Evolutionary conservation across 2,888 invertebrate genomes (phyloP), one percentile per base, ranked within the genome.

Genomic region (Rotaria macrura): DNA sequence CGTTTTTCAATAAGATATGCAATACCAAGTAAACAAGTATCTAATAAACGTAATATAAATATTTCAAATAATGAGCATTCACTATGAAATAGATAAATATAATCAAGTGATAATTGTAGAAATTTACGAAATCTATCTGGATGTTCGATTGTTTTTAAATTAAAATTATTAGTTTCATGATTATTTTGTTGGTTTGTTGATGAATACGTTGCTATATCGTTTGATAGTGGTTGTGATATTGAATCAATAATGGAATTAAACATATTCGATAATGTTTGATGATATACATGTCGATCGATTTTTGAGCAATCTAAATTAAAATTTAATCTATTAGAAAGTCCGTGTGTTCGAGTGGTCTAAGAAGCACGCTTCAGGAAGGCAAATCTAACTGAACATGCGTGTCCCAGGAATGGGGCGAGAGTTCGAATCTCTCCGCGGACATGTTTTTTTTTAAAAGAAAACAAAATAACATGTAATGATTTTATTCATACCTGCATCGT

Each of bases 31-130:
- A 79, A n/a, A 79, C 79, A 79, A 4, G 43, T 43, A 43, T 79
- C 12, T 25, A 79, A 12, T 43, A 79, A 43, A n/a, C n/a, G 40
- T 79, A 79, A 12, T 40, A 43, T 79, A 79, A 79, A 40, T 5
- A 0, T 40, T 79, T 79, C 79, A 34, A 65, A 20, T 43, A 43
- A 43, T 79, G 79, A 79, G 43, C 43, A 40, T 40, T 40, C 79
- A 43, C n/a, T 4, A 79, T 79, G 79, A 43, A 43, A 40, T n/a
- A 38, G 34, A 79, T 79, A 79, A 43, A 79, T 43, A 40, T 43
- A 43, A 79, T 79, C 79, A 43, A 79, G 25, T 43, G 79, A 38
- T 79, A 79, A 79, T n/a, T 79, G 79, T 43, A 79, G 43, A 79
- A 43, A 79, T 79, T 79, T 40, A 79, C 79, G 79, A n/a, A 79